Conservation (phyloP, 2,113 vertebrate species). For the Rhodinocichla rosea region DNA sequence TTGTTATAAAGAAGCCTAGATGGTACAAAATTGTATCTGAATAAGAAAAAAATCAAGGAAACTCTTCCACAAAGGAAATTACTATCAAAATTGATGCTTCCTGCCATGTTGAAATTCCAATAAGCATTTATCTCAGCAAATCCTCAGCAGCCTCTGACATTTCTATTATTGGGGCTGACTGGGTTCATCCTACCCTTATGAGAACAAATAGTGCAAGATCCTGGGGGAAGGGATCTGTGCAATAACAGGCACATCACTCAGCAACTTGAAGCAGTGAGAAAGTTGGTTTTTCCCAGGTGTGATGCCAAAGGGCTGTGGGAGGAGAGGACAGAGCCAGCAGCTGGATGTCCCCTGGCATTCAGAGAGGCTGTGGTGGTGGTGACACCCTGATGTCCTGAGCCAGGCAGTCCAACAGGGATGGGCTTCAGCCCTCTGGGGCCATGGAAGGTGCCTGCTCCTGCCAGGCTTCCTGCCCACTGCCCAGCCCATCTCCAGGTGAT, state of each 20-base stretch:
- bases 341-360: neutral
- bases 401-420: accelerated
- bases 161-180: conserved; percentile 56
- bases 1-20: neutral
- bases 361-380: accelerated
- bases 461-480: neutral
- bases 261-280: neutral
- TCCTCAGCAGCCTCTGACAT: conserved; percentile 6
- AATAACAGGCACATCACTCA: neutral
- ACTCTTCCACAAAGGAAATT: conserved; percentile 31
- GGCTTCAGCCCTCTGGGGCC: neutral
- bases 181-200: conserved; percentile 32
- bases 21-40: neutral
- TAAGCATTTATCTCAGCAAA: conserved; percentile 51
- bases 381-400: neutral
- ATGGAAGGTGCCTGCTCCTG: neutral
- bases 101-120: conserved; percentile 26
- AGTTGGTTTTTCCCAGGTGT: neutral
- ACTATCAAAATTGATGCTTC: conserved; percentile 31
- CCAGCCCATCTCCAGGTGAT: neutral
- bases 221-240: neutral
- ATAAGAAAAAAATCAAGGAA: neutral
- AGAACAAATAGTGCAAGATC: neutral
- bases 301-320: neutral
- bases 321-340: neutral